A percentile compares a stretch with the other conserved stretches of the same genome.
Conservation (phyloP, 2,113 vertebrate species). For the Stictonetta naevosa region DNA sequence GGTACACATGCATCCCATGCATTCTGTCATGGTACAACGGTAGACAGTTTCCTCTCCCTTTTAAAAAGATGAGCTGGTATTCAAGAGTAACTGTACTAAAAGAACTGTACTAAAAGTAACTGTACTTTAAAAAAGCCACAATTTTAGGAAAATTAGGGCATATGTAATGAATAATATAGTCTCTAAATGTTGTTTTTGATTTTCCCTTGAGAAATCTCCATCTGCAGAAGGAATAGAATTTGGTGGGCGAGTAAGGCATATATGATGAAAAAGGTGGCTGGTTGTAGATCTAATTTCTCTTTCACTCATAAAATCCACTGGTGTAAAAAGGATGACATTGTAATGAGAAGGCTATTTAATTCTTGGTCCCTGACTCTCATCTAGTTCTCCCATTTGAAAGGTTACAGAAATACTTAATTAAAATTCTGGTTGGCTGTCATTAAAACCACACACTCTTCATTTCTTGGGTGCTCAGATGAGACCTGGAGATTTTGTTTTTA, state of each 20-base stretch:
- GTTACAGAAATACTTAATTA: background rate
- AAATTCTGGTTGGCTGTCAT: background rate
- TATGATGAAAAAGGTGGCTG: background rate
- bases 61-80: background rate
- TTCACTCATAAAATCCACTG: background rate
- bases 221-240: background rate
- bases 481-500: background rate
- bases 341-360: background rate
- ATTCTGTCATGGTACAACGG: background rate
- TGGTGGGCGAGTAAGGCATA: background rate
- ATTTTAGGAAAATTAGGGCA: background rate
- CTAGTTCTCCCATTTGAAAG: background rate
- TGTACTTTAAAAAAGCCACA: background rate
- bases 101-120: too few species aligned
- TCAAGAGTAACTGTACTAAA: background rate
- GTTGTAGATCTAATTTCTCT: background rate
- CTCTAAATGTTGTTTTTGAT: background rate
- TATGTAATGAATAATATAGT: background rate
- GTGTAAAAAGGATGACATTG: background rate
- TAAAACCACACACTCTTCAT: background rate
- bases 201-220: background rate
- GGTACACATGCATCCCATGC: background rate
- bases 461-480: background rate
- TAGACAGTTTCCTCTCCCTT: background rate
- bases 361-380: background rate